Evolutionary conservation across 1,140 invertebrate genomes (phyloP), one percentile per base, ranked within the genome.

Genomic region (Heliconius himera): DNA sequence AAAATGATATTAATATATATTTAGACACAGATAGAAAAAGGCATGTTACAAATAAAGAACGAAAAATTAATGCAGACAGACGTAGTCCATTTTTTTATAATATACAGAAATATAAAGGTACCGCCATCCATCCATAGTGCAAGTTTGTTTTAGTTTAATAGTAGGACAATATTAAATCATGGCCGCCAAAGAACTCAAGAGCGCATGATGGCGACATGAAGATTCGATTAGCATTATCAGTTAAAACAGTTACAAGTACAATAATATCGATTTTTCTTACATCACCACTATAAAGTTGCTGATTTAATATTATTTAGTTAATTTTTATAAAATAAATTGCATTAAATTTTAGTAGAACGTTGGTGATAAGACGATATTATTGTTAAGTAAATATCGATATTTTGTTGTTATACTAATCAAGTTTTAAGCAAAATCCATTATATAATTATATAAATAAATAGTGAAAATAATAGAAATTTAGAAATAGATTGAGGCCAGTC

Each of bases 141-240:
- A 66, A 5, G 60, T 66, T 66, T 66, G 60, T 66, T 26, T 66
- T 66, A 66, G n/a, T n/a, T n/a, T n/a, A n/a, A n/a, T n/a, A n/a
- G 60, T 29, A 66, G 60, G 22, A 66, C 26, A 66, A 66, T 66
- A 66, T 66, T 11, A 66, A 66, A 66, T 29, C 56, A 29, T 66
- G 60, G 29, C 60, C 56, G 56, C 56, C 60, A 66, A 66, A 66
- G 60, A 66, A 66, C 60, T 66, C 60, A 66, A 66, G 29, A 66
- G 60, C 22, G 22, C 60, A 13, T 66, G 26, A 66, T 66, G 60
- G 60, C 22, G 22, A 66, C 60, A 66, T 29, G 60, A 66, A 16
- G 60, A 66, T 66, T 66, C 60, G 60, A 66, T 66, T 66, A 66
- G 60, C 60, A 66, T 66, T 66, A 66, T 66, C 60, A 66, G 60